A percentile compares a stretch with the other conserved stretches of the same genome.
These are phyloP conservation scores for Drosophila picticornis DNA, from an alignment of 2,888 invertebrate species.

Conservation along the genomic window DNA sequence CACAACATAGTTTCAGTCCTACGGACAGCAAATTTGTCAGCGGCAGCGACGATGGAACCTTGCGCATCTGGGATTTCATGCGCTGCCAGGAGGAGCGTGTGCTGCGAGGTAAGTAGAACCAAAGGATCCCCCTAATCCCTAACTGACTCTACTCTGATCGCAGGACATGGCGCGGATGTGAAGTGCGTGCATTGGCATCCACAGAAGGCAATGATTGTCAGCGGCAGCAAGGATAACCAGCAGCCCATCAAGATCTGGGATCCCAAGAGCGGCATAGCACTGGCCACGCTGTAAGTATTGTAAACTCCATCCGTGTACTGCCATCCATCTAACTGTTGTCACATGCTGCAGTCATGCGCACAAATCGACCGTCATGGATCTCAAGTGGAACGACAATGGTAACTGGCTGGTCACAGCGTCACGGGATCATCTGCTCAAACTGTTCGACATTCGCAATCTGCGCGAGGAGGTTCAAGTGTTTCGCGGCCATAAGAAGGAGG, in stretches of 20 bases:
- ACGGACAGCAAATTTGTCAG: constrained; percentile 99
- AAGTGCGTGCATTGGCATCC: constrained; percentile 99
- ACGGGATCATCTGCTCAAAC: constrained; percentile 97
- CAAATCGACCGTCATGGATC: constrained; percentile 99
- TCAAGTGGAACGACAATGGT: constrained; percentile 99
- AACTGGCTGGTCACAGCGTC: constrained; percentile 99
- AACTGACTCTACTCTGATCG: not conserved
- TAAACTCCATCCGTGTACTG: not conserved
- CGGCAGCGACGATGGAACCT: constrained; percentile 99
- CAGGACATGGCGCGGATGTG: constrained; percentile 98
- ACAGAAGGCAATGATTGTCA: constrained; percentile 97
- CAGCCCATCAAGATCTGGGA: constrained; percentile 99
- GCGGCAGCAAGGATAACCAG: constrained; percentile 99
- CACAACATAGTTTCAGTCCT: constrained; percentile 95
- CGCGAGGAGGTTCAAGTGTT: constrained; percentile 98
- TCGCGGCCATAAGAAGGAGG: constrained; percentile 99
- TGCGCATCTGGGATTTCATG: constrained; percentile 99
- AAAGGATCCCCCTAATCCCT: not conserved
- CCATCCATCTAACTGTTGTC: not conserved
- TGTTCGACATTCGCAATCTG: constrained; percentile 98
- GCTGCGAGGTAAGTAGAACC: constrained; percentile 89
- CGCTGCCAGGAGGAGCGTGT: constrained; percentile 98
- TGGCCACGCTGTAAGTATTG: constrained; percentile 94
- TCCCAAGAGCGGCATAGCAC: constrained; percentile 96
- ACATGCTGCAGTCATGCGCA: constrained; percentile 93